These are phyloP conservation scores for Ceratitis capitata DNA, from an alignment of 1,140 invertebrate species.

Conservation along the genomic window DNA sequence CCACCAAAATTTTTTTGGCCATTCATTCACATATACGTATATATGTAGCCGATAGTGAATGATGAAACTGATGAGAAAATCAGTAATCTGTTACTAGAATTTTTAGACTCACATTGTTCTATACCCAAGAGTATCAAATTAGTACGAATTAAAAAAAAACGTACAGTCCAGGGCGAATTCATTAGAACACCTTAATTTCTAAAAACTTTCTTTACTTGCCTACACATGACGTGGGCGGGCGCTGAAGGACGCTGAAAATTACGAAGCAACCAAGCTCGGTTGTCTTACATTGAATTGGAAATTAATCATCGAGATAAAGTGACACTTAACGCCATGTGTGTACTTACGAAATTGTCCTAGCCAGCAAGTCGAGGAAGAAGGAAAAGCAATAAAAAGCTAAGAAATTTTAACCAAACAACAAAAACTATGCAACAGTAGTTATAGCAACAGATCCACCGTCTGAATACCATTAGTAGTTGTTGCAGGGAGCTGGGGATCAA, in stretches of 20 bases:
- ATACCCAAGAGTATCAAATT: too few species aligned
- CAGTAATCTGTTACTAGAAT: not conserved
- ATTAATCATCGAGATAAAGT: constrained; percentile 37
- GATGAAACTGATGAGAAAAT: too few species aligned
- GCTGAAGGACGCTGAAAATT: not conserved
- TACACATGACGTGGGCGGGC: not conserved
- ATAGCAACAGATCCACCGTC: too few species aligned
- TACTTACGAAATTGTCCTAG: constrained; percentile 11
- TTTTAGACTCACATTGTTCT: not conserved
- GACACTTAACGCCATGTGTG: constrained; percentile 28
- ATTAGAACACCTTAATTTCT: constrained; percentile 32
- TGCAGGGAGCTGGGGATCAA: too few species aligned
- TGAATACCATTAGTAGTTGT: too few species aligned
- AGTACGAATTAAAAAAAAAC: too few species aligned
- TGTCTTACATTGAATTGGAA: constrained; percentile 21
- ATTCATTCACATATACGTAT: not conserved
- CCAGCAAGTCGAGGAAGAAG: not conserved
- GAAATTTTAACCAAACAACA: not conserved
- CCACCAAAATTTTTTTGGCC: not conserved
- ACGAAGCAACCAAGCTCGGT: not conserved
- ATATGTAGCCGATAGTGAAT: not conserved
- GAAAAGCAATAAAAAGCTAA: constrained; percentile 22
- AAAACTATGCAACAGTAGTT: not conserved
- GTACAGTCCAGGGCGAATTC: too few species aligned
- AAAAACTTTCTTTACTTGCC: not conserved